Evolutionary conservation across 2,888 invertebrate genomes (phyloP).

Genomic region (Blastobasis lacticolella): DNA sequence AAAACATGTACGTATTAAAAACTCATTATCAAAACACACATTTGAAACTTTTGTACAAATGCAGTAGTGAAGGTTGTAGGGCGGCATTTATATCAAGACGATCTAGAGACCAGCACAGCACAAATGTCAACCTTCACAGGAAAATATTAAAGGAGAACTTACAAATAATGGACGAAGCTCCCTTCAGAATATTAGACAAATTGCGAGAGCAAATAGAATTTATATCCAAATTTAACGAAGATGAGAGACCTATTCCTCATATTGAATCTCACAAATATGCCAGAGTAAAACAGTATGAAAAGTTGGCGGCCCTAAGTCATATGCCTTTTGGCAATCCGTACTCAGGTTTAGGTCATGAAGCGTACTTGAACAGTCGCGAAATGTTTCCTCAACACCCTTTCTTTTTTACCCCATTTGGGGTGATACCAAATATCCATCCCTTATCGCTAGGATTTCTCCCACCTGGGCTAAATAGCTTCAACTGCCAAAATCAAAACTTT

Average conservation of each 20-base stretch:
- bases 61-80: slow-evolving; percentile 95
- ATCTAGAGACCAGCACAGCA: slow-evolving; percentile 93
- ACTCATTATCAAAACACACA: slow-evolving; percentile 97
- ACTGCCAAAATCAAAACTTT: slow-evolving; percentile 52
- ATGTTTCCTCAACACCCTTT: slow-evolving; percentile 64
- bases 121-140: slow-evolving; percentile 92
- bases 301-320: slow-evolving; percentile 43
- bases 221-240: slow-evolving; percentile 84
- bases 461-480: slow-evolving; percentile 55
- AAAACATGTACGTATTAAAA: slow-evolving; percentile 93
- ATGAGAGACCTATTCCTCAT: slow-evolving; percentile 75
- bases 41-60: slow-evolving; percentile 95
- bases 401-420: slow-evolving; percentile 62
- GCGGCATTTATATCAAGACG: slow-evolving; percentile 95
- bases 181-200: slow-evolving; percentile 67
- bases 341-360: slow-evolving; percentile 53
- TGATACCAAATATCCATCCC: slow-evolving; percentile 65
- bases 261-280: slow-evolving; percentile 69
- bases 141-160: slow-evolving; percentile 84
- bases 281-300: slow-evolving; percentile 51
- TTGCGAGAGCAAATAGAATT: slow-evolving; percentile 85
- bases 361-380: slow-evolving; percentile 54
- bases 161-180: slow-evolving; percentile 47
- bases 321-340: slow-evolving; percentile 48
- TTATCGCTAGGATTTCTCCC: slow-evolving; percentile 61